phyloP scores from a whole-genome alignment of 1,140 invertebrate species.

The Phenacoccus solenopsis region DNA sequence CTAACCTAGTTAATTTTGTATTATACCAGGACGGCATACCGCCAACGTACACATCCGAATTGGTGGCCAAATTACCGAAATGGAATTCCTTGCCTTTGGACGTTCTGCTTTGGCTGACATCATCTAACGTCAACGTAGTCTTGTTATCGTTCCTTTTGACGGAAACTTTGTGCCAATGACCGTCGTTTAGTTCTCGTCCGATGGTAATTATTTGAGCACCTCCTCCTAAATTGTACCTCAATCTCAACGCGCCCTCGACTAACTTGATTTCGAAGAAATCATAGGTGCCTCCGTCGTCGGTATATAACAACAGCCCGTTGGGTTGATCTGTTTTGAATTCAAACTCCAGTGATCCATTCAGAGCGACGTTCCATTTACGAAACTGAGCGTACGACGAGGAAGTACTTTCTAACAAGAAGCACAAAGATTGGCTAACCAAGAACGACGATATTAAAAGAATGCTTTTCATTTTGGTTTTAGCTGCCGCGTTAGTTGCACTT shows the following conservation, averaged over 20 bases:
- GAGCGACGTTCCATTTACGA: conserved; percentile 71
- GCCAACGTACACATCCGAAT: conserved; percentile 83
- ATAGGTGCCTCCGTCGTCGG: conserved; percentile 83
- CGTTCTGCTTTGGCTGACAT: conserved; percentile 53
- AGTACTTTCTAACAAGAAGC: neutral
- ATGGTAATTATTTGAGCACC: conserved; percentile 77
- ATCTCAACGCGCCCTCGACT: conserved; percentile 72
- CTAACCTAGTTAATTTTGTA: conserved; percentile 64
- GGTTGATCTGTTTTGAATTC: conserved; percentile 85
- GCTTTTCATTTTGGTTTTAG: neutral
- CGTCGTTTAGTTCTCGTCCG: conserved; percentile 71
- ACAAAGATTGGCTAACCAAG: neutral
- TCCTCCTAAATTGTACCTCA: conserved; percentile 75
- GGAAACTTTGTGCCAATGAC: conserved; percentile 80
- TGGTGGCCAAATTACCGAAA: conserved; percentile 68
- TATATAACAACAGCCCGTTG: conserved; percentile 78
- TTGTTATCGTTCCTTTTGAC: conserved; percentile 58
- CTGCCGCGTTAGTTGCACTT: neutral
- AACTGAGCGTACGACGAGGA: conserved; percentile 64
- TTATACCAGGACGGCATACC: conserved; percentile 82
- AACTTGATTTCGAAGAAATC: conserved; percentile 93
- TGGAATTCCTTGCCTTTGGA: conserved; percentile 72
- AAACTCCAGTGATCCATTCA: conserved; percentile 76
- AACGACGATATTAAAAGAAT: neutral
- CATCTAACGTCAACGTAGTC: conserved; percentile 69